Percentiles rank a stretch among this genome's conserved stretches.
Conservation (phyloP, 1,140 invertebrate genomes). For the Drosophila neocordata region DNA sequence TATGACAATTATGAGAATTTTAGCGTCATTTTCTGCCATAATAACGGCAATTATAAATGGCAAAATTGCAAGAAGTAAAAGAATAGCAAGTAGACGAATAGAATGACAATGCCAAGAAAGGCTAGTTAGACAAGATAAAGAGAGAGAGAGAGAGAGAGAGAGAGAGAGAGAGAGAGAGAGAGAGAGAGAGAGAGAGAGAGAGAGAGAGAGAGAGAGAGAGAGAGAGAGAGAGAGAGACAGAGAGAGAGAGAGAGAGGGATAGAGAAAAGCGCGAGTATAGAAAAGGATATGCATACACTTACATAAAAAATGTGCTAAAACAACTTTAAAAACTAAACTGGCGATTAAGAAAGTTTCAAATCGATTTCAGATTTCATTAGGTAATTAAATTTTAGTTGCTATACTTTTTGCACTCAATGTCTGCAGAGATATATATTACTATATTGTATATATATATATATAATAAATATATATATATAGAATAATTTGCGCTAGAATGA, state of each 20-base stretch:
- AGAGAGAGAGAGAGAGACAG: background rate
- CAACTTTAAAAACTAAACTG: too few relatives aligned
- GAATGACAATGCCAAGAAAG: background rate
- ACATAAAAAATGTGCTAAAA: too few relatives aligned
- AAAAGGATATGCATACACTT: too few relatives aligned
- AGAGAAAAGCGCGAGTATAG: too few relatives aligned
- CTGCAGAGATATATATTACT: slow-evolving; percentile 9
- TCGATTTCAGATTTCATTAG: too few relatives aligned
- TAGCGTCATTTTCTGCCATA: slow-evolving; percentile 29
- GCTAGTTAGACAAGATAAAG: background rate
- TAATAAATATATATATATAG: slow-evolving; percentile 16
- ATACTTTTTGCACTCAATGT: slow-evolving; percentile 34
- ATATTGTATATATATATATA: slow-evolving; percentile 8
- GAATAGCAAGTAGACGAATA: background rate
- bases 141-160: background rate
- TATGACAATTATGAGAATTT: slow-evolving; percentile 30
- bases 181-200: background rate
- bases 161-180: background rate
- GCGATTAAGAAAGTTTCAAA: too few relatives aligned
- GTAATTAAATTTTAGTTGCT: slow-evolving; percentile 20
- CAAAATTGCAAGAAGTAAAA: slow-evolving; percentile 1
- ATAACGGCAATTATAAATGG: slow-evolving; percentile 67
- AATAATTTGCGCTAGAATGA: background rate
- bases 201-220: background rate
- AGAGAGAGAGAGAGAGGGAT: background rate